These are phyloP conservation scores for Euschistus heros DNA, from an alignment of 1,140 invertebrate species.

Conservation along the genomic window DNA sequence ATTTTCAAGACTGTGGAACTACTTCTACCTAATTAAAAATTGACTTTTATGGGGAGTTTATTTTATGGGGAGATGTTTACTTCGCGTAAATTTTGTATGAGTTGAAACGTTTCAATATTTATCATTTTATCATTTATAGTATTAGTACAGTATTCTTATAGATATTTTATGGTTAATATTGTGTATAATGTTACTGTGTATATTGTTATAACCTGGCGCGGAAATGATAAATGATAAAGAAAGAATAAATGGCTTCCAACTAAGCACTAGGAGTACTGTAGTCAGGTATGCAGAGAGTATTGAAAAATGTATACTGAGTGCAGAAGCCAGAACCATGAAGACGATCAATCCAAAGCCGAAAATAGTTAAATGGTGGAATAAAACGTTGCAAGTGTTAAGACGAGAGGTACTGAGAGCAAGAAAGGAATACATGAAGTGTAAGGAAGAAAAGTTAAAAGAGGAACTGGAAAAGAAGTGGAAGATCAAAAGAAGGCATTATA, in stretches of 20 bases:
- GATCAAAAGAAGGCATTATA: background rate
- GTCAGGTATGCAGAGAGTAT: background rate
- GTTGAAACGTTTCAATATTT: too few relatives aligned
- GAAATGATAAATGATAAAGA: background rate
- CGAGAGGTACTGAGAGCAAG: background rate
- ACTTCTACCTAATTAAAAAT: too few relatives aligned
- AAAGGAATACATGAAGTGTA: background rate
- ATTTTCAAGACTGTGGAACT: too few relatives aligned
- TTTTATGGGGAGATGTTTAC: too few relatives aligned
- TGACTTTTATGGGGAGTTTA: too few relatives aligned
- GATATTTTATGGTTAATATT: too few relatives aligned
- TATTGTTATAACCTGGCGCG: too few relatives aligned
- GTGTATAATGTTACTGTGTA: too few relatives aligned
- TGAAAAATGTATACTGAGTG: background rate
- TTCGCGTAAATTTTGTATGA: too few relatives aligned
- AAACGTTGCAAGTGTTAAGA: background rate
- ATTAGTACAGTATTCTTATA: too few relatives aligned
- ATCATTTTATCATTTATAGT: too few relatives aligned
- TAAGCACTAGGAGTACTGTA: background rate
- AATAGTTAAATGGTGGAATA: background rate
- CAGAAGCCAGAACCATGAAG: background rate
- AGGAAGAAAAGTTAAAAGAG: background rate
- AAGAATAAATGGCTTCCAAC: background rate
- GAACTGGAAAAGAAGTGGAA: background rate
- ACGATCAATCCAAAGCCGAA: background rate